Evolutionary conservation across 2,888 invertebrate genomes (phyloP).

Genomic region (Ceriagrion tenellum): DNA sequence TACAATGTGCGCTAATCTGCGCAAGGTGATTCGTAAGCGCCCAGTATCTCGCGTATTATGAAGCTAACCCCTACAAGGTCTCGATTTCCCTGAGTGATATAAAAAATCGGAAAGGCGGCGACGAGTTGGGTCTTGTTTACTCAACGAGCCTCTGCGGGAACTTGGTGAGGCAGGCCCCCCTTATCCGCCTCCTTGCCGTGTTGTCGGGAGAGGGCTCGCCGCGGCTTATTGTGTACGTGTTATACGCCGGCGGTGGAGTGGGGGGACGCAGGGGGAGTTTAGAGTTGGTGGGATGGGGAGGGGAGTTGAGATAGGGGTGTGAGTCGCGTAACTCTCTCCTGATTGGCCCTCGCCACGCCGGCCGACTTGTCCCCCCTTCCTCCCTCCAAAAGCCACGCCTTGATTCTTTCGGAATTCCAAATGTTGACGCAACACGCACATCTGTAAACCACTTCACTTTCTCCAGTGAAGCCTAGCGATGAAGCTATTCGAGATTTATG

Average conservation of each 20-base stretch:
- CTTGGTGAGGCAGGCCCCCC: neutral
- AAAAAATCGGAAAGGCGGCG: neutral
- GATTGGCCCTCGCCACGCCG: conserved; percentile 20
- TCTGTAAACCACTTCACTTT: conserved; percentile 47
- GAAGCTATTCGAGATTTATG: neutral
- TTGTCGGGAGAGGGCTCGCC: too few relatives aligned
- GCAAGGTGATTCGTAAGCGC: too few relatives aligned
- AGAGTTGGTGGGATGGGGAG: neutral
- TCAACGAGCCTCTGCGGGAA: neutral
- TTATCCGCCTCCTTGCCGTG: too few relatives aligned
- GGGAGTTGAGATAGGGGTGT: neutral
- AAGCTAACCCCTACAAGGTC: too few relatives aligned
- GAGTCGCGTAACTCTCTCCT: neutral
- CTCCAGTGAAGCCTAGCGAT: conserved; percentile 47
- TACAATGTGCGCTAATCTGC: too few relatives aligned
- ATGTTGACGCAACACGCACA: conserved; percentile 61
- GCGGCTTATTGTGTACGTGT: neutral
- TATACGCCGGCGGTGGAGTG: neutral
- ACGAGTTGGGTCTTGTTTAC: too few relatives aligned
- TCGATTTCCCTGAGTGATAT: neutral
- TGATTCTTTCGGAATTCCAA: conserved; percentile 56
- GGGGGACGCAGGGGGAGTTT: neutral
- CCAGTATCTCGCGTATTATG: too few relatives aligned
- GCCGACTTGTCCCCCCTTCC: conserved; percentile 34
- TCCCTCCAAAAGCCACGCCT: conserved; percentile 59